These are phyloP conservation scores for Oeneis ivallda DNA, from an alignment of 2,888 invertebrate genomes.

Conservation along the genomic window DNA sequence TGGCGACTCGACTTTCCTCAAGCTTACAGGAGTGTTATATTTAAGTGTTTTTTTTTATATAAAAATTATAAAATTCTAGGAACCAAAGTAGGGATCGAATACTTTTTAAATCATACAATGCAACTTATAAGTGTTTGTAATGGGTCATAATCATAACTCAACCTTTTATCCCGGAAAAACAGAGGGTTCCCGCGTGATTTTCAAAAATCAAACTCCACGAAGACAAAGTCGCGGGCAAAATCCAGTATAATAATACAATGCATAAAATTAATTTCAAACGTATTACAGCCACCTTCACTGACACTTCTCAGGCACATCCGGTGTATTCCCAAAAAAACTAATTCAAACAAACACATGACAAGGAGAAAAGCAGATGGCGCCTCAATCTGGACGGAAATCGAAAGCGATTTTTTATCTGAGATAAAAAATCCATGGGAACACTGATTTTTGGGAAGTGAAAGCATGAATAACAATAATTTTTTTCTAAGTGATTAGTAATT, in stretches of 20 bases:
- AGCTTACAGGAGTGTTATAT: too few relatives aligned
- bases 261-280: constrained; percentile 22
- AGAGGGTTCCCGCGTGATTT: too few relatives aligned
- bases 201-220: too few relatives aligned
- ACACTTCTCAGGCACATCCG: constrained; percentile 54
- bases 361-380: constrained; percentile 77
- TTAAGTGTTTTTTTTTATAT: too few relatives aligned
- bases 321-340: constrained; percentile 72
- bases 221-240: too few relatives aligned
- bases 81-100: too few relatives aligned
- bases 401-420: constrained; percentile 65
- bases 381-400: constrained; percentile 71
- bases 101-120: too few relatives aligned
- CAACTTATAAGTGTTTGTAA: too few relatives aligned
- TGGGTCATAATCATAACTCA: too few relatives aligned
- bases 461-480: constrained; percentile 19
- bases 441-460: constrained; percentile 42
- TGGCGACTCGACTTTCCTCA: too few relatives aligned
- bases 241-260: neutral
- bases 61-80: too few relatives aligned
- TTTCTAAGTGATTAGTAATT: constrained; percentile 9
- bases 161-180: too few relatives aligned
- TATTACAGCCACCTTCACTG: constrained; percentile 24
- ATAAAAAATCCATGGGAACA: constrained; percentile 65
- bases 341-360: constrained; percentile 73